phyloP scores from a whole-genome alignment of 2,888 invertebrate species.

The Euproctis similis region DNA sequence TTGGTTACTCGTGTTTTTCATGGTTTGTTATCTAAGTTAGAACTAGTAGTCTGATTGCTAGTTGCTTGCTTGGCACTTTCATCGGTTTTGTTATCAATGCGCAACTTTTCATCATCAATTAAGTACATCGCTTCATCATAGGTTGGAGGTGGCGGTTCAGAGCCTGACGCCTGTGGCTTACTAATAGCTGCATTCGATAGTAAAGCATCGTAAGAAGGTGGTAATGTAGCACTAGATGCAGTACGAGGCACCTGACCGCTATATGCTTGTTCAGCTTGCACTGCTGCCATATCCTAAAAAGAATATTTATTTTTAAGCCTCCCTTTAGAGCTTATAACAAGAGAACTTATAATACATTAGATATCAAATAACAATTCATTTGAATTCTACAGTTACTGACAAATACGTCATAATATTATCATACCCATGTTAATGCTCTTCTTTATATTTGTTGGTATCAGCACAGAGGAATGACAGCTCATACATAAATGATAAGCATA shows the following conservation, averaged over 20 bases:
- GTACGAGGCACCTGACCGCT: slow-evolving; percentile 70
- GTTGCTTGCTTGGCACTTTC: slow-evolving; percentile 57
- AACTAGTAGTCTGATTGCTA: slow-evolving; percentile 40
- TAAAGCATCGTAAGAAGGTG: slow-evolving; percentile 79
- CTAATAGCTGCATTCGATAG: slow-evolving; percentile 53
- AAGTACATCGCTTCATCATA: slow-evolving; percentile 79
- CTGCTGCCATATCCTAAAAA: slow-evolving; percentile 75
- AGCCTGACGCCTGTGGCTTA: slow-evolving; percentile 64
- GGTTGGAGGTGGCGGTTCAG: slow-evolving; percentile 77
- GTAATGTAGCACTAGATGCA: slow-evolving; percentile 75
- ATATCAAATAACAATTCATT: too few relatives aligned
- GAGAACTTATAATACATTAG: too few relatives aligned
- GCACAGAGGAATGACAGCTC: too few relatives aligned
- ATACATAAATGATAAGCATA: too few relatives aligned
- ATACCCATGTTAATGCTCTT: too few relatives aligned
- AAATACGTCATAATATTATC: too few relatives aligned
- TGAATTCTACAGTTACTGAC: too few relatives aligned
- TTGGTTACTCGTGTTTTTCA: slow-evolving; percentile 30
- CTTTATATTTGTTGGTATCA: too few relatives aligned
- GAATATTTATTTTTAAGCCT: too few relatives aligned
- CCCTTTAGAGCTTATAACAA: too few relatives aligned
- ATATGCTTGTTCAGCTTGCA: slow-evolving; percentile 73
- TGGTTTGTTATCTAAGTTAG: slow-evolving; percentile 51
- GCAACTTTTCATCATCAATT: slow-evolving; percentile 62
- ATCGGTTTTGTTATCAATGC: slow-evolving; percentile 41